A percentile compares a stretch with the other conserved stretches of the same genome.
Conservation (phyloP, 2,888 invertebrate genomes). For the Calephelis perditalis region DNA sequence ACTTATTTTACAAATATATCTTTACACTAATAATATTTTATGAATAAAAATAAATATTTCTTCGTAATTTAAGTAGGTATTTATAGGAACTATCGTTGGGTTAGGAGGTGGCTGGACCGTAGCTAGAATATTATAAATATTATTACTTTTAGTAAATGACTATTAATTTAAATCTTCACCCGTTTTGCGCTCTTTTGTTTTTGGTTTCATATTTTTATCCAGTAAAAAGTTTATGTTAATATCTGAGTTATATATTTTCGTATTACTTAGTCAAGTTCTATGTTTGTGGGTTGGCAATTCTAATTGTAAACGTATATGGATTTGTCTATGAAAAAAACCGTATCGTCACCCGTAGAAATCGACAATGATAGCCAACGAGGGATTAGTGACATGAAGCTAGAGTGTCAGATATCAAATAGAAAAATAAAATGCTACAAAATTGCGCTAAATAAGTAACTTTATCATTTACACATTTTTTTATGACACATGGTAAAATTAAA, state of each 20-base stretch:
- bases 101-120: slow-evolving; percentile 69
- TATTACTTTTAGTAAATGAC: not conserved
- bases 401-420: no score
- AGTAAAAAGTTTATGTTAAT: no score
- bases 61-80: slow-evolving; percentile 71
- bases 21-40: slow-evolving; percentile 52
- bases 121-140: slow-evolving; percentile 33
- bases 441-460: no score
- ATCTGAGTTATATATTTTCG: no score
- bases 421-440: no score
- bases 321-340: no score
- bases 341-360: no score
- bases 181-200: slow-evolving; percentile 33
- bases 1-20: slow-evolving; percentile 42
- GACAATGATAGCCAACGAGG: no score
- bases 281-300: no score
- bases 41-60: slow-evolving; percentile 70
- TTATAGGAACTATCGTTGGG: slow-evolving; percentile 79
- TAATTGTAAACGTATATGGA: no score
- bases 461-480: not conserved
- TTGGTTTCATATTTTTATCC: slow-evolving; percentile 1
- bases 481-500: slow-evolving; percentile 14
- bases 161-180: slow-evolving; percentile 36
- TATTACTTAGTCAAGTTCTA: no score
- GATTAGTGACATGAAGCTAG: no score